Conservation (phyloP, 2,113 vertebrate species). For the Prunella himalayana region DNA sequence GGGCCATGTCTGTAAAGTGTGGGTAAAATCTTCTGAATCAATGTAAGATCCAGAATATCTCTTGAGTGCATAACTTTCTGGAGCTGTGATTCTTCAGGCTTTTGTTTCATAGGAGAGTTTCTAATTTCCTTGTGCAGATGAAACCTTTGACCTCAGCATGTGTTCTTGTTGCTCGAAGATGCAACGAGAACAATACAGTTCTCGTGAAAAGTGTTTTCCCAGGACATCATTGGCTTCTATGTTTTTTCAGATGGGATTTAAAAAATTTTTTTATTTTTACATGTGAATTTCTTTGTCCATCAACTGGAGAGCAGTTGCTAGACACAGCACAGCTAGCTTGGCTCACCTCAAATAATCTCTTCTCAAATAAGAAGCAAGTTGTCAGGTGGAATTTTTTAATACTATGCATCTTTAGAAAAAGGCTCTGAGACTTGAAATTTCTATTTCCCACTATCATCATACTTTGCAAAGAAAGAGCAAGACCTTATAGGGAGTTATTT, state of each 20-base stretch:
- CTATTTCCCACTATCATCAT: neutral
- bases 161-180: neutral
- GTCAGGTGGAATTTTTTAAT: neutral
- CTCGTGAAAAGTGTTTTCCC: neutral
- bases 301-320: neutral
- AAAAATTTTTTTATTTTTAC: neutral
- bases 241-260: neutral
- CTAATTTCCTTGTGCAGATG: neutral
- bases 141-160: neutral
- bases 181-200: neutral
- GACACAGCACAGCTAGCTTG: neutral
- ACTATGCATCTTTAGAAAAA: neutral
- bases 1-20: neutral
- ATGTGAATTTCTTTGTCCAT: neutral
- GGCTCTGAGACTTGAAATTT: neutral
- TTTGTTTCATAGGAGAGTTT: neutral
- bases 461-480: neutral
- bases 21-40: neutral
- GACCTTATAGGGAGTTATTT: neutral
- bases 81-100: neutral
- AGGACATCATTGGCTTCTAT: neutral
- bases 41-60: neutral
- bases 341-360: neutral
- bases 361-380: neutral
- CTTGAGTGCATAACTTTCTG: neutral